Evolutionary conservation across 2,113 vertebrate species (phyloP).

Genomic region (Gulo gulo): DNA sequence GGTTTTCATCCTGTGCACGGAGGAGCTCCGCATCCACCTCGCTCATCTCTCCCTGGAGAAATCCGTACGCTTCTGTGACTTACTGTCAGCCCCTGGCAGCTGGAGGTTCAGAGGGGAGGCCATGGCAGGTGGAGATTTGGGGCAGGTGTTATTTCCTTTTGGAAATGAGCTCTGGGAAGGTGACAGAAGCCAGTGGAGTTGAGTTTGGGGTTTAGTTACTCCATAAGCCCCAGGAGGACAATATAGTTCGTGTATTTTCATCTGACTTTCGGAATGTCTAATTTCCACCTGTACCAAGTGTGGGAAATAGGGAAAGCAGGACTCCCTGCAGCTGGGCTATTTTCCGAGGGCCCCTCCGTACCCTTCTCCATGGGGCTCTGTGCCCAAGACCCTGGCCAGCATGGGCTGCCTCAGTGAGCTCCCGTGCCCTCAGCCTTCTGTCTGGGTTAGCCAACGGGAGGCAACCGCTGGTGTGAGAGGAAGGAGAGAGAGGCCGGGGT

Average conservation of each 20-base stretch:
- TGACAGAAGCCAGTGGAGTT: constrained; percentile 15
- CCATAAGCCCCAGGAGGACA: constrained; percentile 34
- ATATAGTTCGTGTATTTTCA: constrained; percentile 37
- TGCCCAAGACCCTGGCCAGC: neutral
- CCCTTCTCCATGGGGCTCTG: too few relatives aligned
- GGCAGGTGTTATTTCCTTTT: constrained; percentile 71
- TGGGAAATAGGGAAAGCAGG: neutral
- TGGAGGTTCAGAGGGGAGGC: constrained; percentile 35
- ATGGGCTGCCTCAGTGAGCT: neutral
- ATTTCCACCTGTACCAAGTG: neutral
- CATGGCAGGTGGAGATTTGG: constrained; percentile 39
- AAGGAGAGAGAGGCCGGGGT: neutral
- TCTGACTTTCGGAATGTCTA: neutral
- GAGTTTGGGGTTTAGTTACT: constrained; percentile 48
- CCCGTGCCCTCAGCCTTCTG: neutral
- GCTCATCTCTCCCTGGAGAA: constrained; percentile 55
- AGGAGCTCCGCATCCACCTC: neutral
- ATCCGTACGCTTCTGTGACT: neutral
- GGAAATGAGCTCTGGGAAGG: constrained; percentile 70
- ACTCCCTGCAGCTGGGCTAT: neutral
- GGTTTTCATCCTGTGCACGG: neutral
- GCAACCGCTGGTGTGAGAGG: neutral
- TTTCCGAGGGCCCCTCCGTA: neutral
- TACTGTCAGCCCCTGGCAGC: constrained; percentile 25
- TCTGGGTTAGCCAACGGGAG: neutral